Conservation (phyloP, 1,140 invertebrate species). For the Gryllus bimaculatus region DNA sequence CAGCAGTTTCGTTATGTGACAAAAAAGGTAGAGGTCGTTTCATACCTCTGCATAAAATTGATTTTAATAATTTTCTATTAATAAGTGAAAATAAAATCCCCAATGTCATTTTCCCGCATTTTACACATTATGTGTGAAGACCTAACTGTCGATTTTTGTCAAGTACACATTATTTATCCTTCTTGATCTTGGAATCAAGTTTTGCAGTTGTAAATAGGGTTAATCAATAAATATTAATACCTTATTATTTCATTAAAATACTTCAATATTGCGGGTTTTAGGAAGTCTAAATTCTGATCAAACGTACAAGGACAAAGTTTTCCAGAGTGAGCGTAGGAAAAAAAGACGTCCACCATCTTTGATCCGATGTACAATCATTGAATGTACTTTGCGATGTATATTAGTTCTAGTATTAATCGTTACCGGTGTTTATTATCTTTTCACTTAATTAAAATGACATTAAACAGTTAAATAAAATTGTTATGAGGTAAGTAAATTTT, state of each 20-base stretch:
- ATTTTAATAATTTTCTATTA: too few relatives aligned
- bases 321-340: neutral
- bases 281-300: neutral
- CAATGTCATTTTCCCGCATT: too few relatives aligned
- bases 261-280: neutral
- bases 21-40: too few relatives aligned
- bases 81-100: too few relatives aligned
- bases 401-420: conserved; percentile 15
- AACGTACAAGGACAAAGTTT: neutral
- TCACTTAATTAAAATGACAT: conserved; percentile 10
- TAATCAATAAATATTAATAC: neutral
- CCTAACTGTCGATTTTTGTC: too few relatives aligned
- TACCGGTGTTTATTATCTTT: conserved; percentile 16
- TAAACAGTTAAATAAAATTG: conserved; percentile 10
- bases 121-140: too few relatives aligned
- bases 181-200: too few relatives aligned
- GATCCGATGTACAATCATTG: conserved; percentile 8
- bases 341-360: neutral
- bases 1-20: too few relatives aligned
- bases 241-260: neutral
- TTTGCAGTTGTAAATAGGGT: neutral
- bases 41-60: too few relatives aligned
- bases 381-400: conserved; percentile 14
- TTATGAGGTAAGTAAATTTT: conserved; percentile 13
- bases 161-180: too few relatives aligned